Evolutionary conservation across 1,140 invertebrate genomes (phyloP), one percentile per base, ranked within the genome.

Genomic region (Formica selysi): DNA sequence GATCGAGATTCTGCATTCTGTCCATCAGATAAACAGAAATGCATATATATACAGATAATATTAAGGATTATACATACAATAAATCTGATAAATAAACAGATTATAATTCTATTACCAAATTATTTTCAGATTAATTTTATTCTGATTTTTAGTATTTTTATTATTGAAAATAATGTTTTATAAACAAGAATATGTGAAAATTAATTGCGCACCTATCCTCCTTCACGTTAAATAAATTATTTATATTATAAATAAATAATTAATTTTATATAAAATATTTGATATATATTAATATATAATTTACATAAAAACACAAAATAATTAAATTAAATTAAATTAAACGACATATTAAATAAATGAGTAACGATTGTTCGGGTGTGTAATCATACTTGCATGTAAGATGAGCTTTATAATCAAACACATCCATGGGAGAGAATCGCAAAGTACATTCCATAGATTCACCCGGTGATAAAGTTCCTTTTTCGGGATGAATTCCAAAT

Each of bases 1-100:
- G 93, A 74, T 93, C 67, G 0, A 93, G 87, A 90, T 94, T 93
- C 48, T 93, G 90, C 2, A 94, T 92, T 11, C 93, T 94, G 54
- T 64, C n/a, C 8, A 57, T 2, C 26, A 1, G 10, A 64, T 38
- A 76, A 64, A 64, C 10, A 38, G 26, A 41, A 62, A 19, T 22
- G 13, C 22, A 6, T 16, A 38, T 16, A 38, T 29, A n/a, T 76
- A 13, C 16, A 29, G 38, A 19, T 26, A 76, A 8, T 6, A n/a
- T 64, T 26, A 32, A 32, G 6, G 32, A 44, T 78, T 65, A 48
- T 64, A 32, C 11, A 22, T 13, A 22, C 26, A 19, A 76, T 76
- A 62, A 76, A 62, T 76, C 4, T 16, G 19, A 61, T 29, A 0
- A 62, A 36, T n/a, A 73, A 54, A 76, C 5, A 8, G 1, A 26